Evolutionary conservation across 37 sponge, comb jelly and placozoan species (phyloP), one percentile per base, ranked within the genome.

Genomic region (Halisarca cf. caerulea): DNA sequence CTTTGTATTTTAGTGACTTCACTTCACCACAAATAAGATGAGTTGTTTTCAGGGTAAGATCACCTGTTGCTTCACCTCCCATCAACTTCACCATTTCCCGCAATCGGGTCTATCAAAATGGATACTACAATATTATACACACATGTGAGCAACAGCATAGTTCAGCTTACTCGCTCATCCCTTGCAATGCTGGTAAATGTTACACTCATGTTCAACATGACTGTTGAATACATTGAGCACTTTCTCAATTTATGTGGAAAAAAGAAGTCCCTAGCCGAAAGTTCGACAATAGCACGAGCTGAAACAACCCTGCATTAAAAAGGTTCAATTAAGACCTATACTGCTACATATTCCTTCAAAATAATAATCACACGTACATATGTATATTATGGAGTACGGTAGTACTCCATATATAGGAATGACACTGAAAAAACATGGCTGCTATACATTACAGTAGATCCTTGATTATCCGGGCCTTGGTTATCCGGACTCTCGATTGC

Each of bases 21-120:
- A 96, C 96, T 64, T 90, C 89, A 28, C 96, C 96, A 58, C 91
- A 95, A n/a, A 96, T 71, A 21, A 96, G 83, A 69, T 96, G 96
- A 8, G 96, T 96, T 0, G 86, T 87, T 91, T 87, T 55, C 0
- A 40, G 15, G 38, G 94, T 96, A 66, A 93, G 83, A 66, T 90
- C 80, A 0, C 62, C 84, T 25, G 54, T 51, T 8, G 87, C 87
- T 61, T 59, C 77, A 0, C 96, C 95, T 33, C 94, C 96, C 94
- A 96, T 93, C 83, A 93, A 62, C 40, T 55, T 58, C 53, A 91
- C 89, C 36, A 88, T 81, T 40, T 88, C 59, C 15, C 37, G 43
- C 57, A 94, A 53, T 53, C 28, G 51, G 47, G 66, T 80, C 93
- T 92, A 78, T 30, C 77, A 15, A 66, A 7, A 59, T 9, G 55